Conservation (phyloP, 2,797 vertebrate species). For the Tapera naevia region DNA sequence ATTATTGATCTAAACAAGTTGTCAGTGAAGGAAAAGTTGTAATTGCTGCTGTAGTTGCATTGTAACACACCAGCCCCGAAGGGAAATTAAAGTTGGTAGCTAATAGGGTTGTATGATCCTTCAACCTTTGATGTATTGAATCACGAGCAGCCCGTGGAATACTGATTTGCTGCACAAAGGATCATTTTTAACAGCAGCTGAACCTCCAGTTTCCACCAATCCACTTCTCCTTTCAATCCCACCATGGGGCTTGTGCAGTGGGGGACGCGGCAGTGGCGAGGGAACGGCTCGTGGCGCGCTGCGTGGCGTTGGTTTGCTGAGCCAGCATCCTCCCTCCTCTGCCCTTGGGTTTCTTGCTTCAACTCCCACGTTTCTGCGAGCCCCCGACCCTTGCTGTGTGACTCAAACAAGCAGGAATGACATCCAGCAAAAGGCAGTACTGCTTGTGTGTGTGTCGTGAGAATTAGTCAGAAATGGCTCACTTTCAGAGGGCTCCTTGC, state of each 20-base stretch:
- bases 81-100: slow-evolving; percentile 82
- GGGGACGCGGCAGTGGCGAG: accelerated
- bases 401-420: background rate
- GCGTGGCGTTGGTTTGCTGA: accelerated
- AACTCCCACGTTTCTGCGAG: background rate
- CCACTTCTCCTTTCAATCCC: background rate
- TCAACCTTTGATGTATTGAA: slow-evolving; percentile 79
- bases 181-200: slow-evolving; percentile 54
- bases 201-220: background rate
- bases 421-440: background rate
- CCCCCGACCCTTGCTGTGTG: background rate
- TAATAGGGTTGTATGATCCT: slow-evolving; percentile 81
- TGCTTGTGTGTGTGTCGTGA: accelerated
- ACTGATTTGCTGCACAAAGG: slow-evolving; percentile 70
- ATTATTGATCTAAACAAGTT: slow-evolving; percentile 79
- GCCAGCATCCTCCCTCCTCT: background rate
- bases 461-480: background rate
- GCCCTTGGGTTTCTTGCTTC: background rate
- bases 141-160: slow-evolving; percentile 66
- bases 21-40: slow-evolving; percentile 78
- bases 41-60: slow-evolving; percentile 79
- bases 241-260: accelerated
- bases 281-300: accelerated
- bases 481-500: background rate
- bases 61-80: slow-evolving; percentile 78